Base-by-base conservation (phyloP, 2,113 vertebrate genomes). In the Copsychus sechellarum region DNA sequence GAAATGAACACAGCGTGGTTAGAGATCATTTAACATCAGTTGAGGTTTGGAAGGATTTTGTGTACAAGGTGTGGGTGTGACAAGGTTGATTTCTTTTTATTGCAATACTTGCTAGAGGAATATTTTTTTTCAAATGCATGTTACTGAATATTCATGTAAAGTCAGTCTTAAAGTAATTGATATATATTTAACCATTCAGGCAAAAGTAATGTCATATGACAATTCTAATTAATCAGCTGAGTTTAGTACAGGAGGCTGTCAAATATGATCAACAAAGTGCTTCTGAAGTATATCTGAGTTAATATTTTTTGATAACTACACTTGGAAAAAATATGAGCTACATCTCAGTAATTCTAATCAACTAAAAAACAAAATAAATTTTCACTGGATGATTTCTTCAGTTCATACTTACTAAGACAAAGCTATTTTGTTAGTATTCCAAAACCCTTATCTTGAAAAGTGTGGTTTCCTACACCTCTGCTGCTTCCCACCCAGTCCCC, bases 181-280 rank as follows among this genome's bases (percentile, higher is more conserved):
- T 91, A 74, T 18, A 6, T 82, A 82, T 90, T 86, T 85, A 78
- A 19, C 23, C 36, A 31, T 72, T 92, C 60, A 56, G 16, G 64
- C 40, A 90, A 88, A 90, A 90, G 24, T 83, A 78, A 90, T 80
- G 14, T 57, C 72, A 50, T 53, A 14, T 81, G 82, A 48, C 57
- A 87, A 62, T 83, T 86, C 29, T 83, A 92, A 94, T 92, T 94
- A 70, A 70, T 57, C 50, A 88, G 11, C 29, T 71, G 60, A 85
- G 14, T 78, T 88, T 90, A 86, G 26, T 91, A 36, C 42, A 81
- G 47, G 47, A 86, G 86, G 61, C 69, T 74, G 72, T 73, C 80
- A 95, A 86, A 93, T 61, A 54, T 54, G 36, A 62, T 90, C 64
- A 81, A 56, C 34, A 54, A 73, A 86, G 9, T 70, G 38, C 14